Evolutionary conservation across 2,888 invertebrate species (phyloP).

Genomic region (Micoletzkya japonica): DNA sequence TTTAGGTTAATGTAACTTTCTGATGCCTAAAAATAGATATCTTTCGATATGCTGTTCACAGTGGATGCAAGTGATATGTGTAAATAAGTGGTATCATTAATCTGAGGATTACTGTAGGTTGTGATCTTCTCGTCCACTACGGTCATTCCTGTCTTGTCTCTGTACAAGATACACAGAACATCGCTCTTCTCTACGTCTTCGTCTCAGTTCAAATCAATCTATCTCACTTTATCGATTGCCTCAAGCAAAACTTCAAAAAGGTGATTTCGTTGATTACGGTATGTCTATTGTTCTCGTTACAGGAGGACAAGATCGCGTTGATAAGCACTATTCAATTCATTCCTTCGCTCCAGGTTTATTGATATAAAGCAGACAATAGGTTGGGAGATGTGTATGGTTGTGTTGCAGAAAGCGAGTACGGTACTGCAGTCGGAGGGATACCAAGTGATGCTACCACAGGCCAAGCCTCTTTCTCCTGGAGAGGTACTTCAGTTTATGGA

Average conservation of each 20-base stretch:
- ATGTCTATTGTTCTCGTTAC: not conserved
- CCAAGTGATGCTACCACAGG: constrained; percentile 75
- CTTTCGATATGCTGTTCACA: too few species aligned
- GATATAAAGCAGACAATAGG: not conserved
- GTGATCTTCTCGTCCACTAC: constrained; percentile 77
- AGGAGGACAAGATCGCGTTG: constrained; percentile 73
- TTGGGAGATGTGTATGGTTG: constrained; percentile 1
- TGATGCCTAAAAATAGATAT: too few species aligned
- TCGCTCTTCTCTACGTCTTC: constrained; percentile 93
- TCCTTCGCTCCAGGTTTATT: constrained; percentile 79
- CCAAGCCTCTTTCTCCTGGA: constrained; percentile 91
- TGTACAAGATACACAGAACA: constrained; percentile 64
- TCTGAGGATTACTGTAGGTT: constrained; percentile 38
- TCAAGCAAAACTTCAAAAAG: constrained; percentile 71
- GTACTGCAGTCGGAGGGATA: constrained; percentile 49
- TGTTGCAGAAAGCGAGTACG: constrained; percentile 33
- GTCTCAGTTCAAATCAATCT: constrained; percentile 96
- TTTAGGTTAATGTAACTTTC: not conserved
- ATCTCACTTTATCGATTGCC: constrained; percentile 85
- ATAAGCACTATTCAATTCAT: constrained; percentile 98
- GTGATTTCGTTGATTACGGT: not conserved
- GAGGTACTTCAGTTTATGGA: constrained; percentile 71
- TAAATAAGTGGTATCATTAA: constrained; percentile 1
- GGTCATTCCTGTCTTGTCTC: constrained; percentile 85
- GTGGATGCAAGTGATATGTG: too few species aligned